Evolutionary conservation across 2,113 vertebrate genomes (phyloP), one percentile per base, ranked within the genome.

Genomic region (Ascaphus truei): DNA sequence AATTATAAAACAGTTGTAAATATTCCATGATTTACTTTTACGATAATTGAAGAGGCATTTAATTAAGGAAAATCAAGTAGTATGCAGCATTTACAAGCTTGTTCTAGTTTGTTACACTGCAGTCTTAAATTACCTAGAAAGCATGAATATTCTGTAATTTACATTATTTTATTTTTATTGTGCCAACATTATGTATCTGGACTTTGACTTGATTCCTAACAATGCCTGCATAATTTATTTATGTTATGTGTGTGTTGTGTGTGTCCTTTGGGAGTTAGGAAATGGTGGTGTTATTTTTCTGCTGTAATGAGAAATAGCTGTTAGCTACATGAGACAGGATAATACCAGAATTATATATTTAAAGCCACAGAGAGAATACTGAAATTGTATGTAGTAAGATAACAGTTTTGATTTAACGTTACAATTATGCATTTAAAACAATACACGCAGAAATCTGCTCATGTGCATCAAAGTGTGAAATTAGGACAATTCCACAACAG

Each of bases 21-120:
- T 57, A 68, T 56, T 61, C 68, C 68, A 72, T 30, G 53, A 79
- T 20, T 30, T 74, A 61, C 66, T 81, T 80, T 81, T 52, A 73
- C 72, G 26, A 58, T 50, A 73, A 69, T 62, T 36, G 75, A 80
- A 77, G 73, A 10, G 0, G 0, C 56, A 43, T 62, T 74, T 77
- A 73, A 75, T 73, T 74, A 72, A 74, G 61, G 10, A 47, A 56
- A 33, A 52, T 25, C 56, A 29, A 39, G n/a, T n/a, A n/a, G 67
- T 31, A 41, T 61, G 6, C 31, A 27, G 67, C 31, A 23, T 72
- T 62, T 69, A 36, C 52, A 72, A 76, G 23, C 22, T 73, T 39
- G 18, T 3, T 72, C 76, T n/a, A 66, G 18, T 68, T 76, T 73
- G 37, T 6, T 39, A 26, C 43, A 41, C 52, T 26, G 50, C 26